Evolutionary conservation across 2,797 vertebrate genomes (phyloP).

Genomic region (Lateolabrax maculatus): DNA sequence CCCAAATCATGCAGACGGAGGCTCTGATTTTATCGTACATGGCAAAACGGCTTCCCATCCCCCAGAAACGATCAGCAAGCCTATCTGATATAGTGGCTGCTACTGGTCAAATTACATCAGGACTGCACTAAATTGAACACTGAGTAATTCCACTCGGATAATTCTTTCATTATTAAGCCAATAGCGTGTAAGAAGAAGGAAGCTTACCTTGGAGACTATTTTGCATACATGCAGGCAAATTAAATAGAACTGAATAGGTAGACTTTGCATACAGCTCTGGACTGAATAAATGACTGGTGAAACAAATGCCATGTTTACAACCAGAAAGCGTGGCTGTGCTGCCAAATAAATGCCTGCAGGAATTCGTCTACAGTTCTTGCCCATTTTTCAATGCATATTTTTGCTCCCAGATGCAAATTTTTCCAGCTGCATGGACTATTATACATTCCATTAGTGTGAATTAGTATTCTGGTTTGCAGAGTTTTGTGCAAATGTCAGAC

Average conservation of each 20-base stretch:
- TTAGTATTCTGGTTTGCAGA: slow-evolving; percentile 55
- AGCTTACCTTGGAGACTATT: slow-evolving; percentile 10
- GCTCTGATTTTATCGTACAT: slow-evolving; percentile 31
- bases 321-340: not conserved
- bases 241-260: slow-evolving; percentile 7
- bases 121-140: slow-evolving; percentile 1
- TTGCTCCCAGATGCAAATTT: slow-evolving; percentile 49
- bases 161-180: slow-evolving; percentile 35
- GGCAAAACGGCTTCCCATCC: slow-evolving; percentile 1
- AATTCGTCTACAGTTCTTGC: slow-evolving; percentile 13
- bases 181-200: slow-evolving; percentile 14
- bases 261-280: slow-evolving; percentile 12
- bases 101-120: slow-evolving; percentile 24
- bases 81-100: not conserved
- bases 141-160: slow-evolving; percentile 31
- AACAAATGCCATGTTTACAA: slow-evolving; percentile 59
- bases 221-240: slow-evolving; percentile 25
- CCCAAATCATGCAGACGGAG: slow-evolving; percentile 33
- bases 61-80: not conserved
- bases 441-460: slow-evolving; percentile 48
- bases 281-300: slow-evolving; percentile 31
- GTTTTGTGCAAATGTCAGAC: slow-evolving; percentile 57
- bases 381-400: slow-evolving; percentile 55
- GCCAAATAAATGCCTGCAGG: slow-evolving; percentile 49
- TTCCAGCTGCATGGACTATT: slow-evolving; percentile 29